A percentile compares a stretch with the other conserved stretches of the same genome.
These are phyloP conservation scores for Brachyopa scutellaris DNA, from an alignment of 2,888 invertebrate species.

Conservation along the genomic window DNA sequence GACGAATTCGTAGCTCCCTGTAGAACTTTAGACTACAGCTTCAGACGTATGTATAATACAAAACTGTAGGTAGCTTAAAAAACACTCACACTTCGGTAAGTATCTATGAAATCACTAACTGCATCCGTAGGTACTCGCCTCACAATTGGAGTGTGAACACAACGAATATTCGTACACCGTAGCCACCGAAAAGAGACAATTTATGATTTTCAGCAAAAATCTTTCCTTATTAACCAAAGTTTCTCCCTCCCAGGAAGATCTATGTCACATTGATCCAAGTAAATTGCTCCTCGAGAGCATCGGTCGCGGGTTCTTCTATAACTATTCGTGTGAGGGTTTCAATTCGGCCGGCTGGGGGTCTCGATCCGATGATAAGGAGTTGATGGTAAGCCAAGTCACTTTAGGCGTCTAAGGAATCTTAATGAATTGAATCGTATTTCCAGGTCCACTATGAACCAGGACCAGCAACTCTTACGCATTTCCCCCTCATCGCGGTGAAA, in stretches of 20 bases:
- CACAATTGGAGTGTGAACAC: neutral
- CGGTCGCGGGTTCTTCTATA: conserved; percentile 94
- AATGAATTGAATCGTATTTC: neutral
- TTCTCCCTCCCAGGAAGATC: conserved; percentile 82
- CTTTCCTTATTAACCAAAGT: conserved; percentile 10
- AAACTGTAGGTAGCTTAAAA: too few species aligned
- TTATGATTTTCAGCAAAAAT: neutral
- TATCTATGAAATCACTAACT: conserved; percentile 32
- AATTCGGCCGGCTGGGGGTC: conserved; percentile 95
- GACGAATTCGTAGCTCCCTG: neutral
- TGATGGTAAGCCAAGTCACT: conserved; percentile 85
- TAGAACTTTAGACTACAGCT: neutral
- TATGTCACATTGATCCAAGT: conserved; percentile 93
- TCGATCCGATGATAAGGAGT: conserved; percentile 88
- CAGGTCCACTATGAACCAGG: conserved; percentile 88
- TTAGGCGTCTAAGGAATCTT: too few species aligned
- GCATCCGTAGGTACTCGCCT: conserved; percentile 33
- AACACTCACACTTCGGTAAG: neutral
- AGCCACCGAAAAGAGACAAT: conserved; percentile 3
- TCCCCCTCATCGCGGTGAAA: conserved; percentile 90
- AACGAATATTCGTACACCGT: conserved; percentile 6
- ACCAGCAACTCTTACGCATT: conserved; percentile 89
- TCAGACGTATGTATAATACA: too few species aligned
- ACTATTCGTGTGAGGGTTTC: conserved; percentile 95
- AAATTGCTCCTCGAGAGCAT: conserved; percentile 92